A percentile compares a stretch with the other conserved stretches of the same genome.
These are phyloP conservation scores for Pogonomyrmex californicus DNA, from an alignment of 1,140 invertebrate genomes.

Conservation along the genomic window DNA sequence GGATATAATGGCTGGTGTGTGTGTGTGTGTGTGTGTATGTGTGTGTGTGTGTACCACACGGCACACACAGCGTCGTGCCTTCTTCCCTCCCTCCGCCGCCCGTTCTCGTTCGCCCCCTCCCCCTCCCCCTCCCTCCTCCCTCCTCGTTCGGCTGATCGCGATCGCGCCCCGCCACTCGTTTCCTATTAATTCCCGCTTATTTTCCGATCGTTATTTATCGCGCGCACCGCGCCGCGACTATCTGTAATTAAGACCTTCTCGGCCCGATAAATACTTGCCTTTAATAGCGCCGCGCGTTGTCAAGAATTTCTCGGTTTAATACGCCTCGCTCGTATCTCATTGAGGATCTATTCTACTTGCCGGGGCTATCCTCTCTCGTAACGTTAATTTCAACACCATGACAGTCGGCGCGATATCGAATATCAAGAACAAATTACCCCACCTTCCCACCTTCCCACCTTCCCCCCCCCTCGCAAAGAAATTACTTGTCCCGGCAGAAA, in stretches of 20 bases:
- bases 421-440: slow-evolving; percentile 24
- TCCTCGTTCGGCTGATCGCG: slow-evolving; percentile 22
- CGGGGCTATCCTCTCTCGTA: slow-evolving; percentile 4
- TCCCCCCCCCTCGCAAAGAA: neutral
- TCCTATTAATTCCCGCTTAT: slow-evolving; percentile 64
- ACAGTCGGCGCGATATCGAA: slow-evolving; percentile 13
- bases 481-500: neutral
- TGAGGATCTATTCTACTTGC: slow-evolving; percentile 35
- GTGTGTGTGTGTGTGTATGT: neutral
- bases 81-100: neutral
- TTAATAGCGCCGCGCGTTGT: slow-evolving; percentile 55
- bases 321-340: slow-evolving; percentile 45
- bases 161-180: slow-evolving; percentile 52
- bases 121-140: neutral
- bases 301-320: slow-evolving; percentile 60
- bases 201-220: slow-evolving; percentile 62
- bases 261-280: slow-evolving; percentile 49
- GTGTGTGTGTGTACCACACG: neutral
- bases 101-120: neutral
- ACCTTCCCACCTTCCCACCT: too few relatives aligned
- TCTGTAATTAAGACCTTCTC: slow-evolving; percentile 63
- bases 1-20: slow-evolving; percentile 43
- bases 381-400: slow-evolving; percentile 15
- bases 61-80: slow-evolving; percentile 17
- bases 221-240: slow-evolving; percentile 52